phyloP scores from a whole-genome alignment of 2,113 vertebrate genomes.

The Prionailurus bengalensis region DNA sequence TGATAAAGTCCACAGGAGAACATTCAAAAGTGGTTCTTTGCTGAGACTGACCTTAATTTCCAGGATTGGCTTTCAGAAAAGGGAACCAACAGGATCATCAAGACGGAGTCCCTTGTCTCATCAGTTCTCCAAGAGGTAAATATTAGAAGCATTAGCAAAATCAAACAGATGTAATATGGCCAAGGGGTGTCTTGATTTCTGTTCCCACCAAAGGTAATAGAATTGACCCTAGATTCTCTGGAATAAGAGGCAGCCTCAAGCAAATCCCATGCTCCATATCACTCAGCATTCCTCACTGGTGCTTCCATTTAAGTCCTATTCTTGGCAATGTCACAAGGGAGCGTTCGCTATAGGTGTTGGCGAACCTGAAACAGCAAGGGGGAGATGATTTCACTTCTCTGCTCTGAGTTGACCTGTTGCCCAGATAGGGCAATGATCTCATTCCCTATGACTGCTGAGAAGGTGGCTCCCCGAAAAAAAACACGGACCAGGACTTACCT shows the following conservation, averaged over 20 bases:
- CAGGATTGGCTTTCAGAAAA: not conserved
- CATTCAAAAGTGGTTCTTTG: not conserved
- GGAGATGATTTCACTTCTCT: not conserved
- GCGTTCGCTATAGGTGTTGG: not conserved
- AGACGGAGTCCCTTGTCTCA: rapidly evolving
- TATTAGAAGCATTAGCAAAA: not conserved
- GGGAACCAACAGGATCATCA: not conserved
- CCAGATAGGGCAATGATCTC: not conserved
- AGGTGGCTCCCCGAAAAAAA: not conserved
- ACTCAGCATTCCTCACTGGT: rapidly evolving
- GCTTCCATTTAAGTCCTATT: not conserved
- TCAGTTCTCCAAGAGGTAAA: not conserved
- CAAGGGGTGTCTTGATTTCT: no score
- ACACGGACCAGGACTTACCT: not conserved
- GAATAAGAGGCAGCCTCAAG: not conserved
- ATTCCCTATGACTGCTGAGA: not conserved
- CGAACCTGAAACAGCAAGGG: no score
- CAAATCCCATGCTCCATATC: not conserved
- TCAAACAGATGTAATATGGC: not conserved
- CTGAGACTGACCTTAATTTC: not conserved
- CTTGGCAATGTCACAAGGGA: not conserved
- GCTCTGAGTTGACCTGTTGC: no score
- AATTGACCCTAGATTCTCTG: no score
- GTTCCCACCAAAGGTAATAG: not conserved
- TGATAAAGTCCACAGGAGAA: not conserved